phyloP scores from a whole-genome alignment of 37 sponge, comb jelly and placozoan species.

The Aplysina aerophoba region DNA sequence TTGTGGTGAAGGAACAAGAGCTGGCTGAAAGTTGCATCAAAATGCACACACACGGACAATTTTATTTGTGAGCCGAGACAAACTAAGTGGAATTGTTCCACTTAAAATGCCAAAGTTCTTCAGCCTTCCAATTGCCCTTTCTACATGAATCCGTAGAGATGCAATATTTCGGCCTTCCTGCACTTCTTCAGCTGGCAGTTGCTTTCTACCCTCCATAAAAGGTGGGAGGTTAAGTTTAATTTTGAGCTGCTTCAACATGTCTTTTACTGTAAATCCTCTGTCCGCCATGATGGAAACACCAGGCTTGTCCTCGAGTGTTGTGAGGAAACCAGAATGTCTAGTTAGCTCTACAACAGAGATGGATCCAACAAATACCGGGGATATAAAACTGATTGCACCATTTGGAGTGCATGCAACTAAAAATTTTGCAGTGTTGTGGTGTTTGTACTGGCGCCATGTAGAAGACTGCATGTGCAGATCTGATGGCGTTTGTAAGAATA shows the following conservation, averaged over 20 bases:
- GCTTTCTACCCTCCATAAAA: constrained; percentile 54
- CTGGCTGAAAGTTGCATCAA: constrained; percentile 66
- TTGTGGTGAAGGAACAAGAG: constrained; percentile 46
- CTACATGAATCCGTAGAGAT: constrained; percentile 38
- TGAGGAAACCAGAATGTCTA: constrained; percentile 24
- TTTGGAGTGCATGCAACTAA: constrained; percentile 57
- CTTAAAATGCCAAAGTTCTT: constrained; percentile 53
- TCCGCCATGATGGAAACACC: constrained; percentile 67
- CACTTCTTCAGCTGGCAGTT: constrained; percentile 56
- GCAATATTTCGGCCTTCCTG: constrained; percentile 54
- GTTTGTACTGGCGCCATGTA: constrained; percentile 30
- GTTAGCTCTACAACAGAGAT: constrained; percentile 60
- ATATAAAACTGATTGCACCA: constrained; percentile 45
- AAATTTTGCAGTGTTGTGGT: constrained; percentile 62
- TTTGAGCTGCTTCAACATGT: constrained; percentile 42
- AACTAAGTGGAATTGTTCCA: constrained; percentile 45
- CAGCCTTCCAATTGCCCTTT: not conserved
- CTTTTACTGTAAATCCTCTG: constrained; percentile 65
- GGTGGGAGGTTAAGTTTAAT: constrained; percentile 64
- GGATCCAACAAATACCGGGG: constrained; percentile 37
- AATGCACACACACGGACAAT: constrained; percentile 59
- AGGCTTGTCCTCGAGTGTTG: constrained; percentile 36
- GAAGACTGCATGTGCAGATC: constrained; percentile 54
- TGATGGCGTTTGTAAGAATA: constrained; percentile 50
- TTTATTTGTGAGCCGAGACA: constrained; percentile 59